A percentile compares a stretch with the other conserved stretches of the same genome.
phyloP scores from a whole-genome alignment of 2,797 vertebrate genomes.

The Numenius phaeopus region DNA sequence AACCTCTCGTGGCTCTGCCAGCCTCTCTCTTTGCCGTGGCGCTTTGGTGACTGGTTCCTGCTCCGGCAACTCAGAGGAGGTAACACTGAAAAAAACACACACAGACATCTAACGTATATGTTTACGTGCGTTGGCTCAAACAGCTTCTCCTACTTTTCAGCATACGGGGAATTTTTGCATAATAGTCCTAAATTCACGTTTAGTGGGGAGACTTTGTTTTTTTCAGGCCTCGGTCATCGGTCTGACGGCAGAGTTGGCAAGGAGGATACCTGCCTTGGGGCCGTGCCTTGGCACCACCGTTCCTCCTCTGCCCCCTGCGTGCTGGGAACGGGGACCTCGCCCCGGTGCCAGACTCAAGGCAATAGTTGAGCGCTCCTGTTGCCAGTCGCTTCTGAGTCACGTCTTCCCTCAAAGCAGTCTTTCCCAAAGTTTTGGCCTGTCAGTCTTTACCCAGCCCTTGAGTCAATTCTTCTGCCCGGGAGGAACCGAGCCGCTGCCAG shows the following conservation, averaged over 20 bases:
- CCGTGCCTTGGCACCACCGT: not conserved
- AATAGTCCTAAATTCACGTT: not conserved
- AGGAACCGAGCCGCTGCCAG: not conserved
- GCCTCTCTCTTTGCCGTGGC: not conserved
- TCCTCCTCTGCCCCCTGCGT: not conserved
- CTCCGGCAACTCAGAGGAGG: not conserved
- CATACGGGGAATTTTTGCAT: not conserved
- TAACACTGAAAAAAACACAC: not conserved
- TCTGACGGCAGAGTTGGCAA: not conserved
- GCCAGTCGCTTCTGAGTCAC: not conserved
- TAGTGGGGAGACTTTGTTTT: not conserved
- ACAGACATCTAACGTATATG: not conserved
- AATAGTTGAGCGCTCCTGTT: not conserved
- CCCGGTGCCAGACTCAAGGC: not conserved
- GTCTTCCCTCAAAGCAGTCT: not conserved
- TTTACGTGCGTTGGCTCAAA: not conserved
- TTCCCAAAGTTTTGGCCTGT: not conserved
- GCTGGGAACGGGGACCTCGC: not conserved
- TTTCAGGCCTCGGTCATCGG: not conserved
- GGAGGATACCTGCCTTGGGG: not conserved
- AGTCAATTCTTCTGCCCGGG: not conserved
- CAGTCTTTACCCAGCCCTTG: not conserved
- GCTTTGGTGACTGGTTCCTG: accelerated
- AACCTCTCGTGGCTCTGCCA: not conserved
- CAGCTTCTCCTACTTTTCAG: not conserved